Percentiles rank a stretch among this genome's conserved stretches.
Conservation (phyloP, 2,888 invertebrate species). For the Habroteleia sp. region DNA sequence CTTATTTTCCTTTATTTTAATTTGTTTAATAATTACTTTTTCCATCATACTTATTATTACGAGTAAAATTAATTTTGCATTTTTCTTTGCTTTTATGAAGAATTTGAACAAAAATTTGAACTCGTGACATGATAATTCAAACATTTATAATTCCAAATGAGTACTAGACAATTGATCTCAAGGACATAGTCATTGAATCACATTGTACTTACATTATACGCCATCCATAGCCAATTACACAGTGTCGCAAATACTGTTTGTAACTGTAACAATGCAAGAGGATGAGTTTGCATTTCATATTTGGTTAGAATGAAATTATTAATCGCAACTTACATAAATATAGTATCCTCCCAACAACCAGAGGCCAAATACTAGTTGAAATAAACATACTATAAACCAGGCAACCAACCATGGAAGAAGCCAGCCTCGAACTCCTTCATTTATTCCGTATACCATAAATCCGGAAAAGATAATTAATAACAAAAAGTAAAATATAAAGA, state of each 20-base stretch:
- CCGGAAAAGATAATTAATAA: constrained; percentile 83
- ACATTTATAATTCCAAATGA: not conserved
- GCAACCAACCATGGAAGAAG: constrained; percentile 90
- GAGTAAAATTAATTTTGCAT: no score
- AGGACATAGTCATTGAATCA: no score
- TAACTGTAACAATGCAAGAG: constrained; percentile 84
- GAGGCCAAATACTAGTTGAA: constrained; percentile 90
- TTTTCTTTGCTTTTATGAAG: no score
- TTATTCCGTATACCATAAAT: constrained; percentile 85
- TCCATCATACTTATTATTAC: no score
- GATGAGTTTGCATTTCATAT: no score
- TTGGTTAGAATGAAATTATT: no score
- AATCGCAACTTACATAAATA: constrained; percentile 93
- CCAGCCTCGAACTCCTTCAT: constrained; percentile 88
- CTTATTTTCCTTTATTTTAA: no score
- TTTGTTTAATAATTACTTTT: no score
- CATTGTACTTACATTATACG: constrained; percentile 92
- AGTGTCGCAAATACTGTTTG: constrained; percentile 90
- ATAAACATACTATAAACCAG: constrained; percentile 86
- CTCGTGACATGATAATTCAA: no score
- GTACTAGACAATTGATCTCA: no score
- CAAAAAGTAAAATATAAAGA: constrained; percentile 84
- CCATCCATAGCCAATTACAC: constrained; percentile 90
- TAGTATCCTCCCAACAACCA: constrained; percentile 95
- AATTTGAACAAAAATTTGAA: no score